phyloP scores from a whole-genome alignment of 2,113 vertebrate genomes.

The Percopsis transmontana region DNA sequence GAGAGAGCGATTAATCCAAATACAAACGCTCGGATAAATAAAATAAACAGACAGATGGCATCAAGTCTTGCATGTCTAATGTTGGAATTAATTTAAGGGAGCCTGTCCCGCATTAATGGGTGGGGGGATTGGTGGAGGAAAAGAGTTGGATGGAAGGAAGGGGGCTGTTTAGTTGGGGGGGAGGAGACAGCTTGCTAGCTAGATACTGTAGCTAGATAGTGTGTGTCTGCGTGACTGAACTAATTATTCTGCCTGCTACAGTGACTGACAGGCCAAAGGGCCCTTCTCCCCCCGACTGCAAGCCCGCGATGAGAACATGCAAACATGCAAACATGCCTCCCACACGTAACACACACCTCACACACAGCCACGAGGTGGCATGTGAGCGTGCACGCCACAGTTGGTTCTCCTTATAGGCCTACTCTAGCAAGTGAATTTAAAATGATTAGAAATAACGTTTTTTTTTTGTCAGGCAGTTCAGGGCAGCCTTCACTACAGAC shows the following conservation, averaged over 20 bases:
- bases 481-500: too few relatives aligned
- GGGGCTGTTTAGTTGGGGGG: neutral
- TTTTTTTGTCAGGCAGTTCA: too few relatives aligned
- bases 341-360: conserved; percentile 55
- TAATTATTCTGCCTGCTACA: conserved; percentile 66
- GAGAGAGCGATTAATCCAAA: neutral
- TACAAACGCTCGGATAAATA: neutral
- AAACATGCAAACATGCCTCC: conserved; percentile 60
- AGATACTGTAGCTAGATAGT: conserved; percentile 6
- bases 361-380: conserved; percentile 23
- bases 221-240: conserved; percentile 41
- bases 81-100: too few relatives aligned
- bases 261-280: conserved; percentile 53
- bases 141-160: conserved; percentile 22
- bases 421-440: too few relatives aligned
- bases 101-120: conserved; percentile 11
- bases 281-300: conserved; percentile 65
- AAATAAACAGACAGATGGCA: neutral
- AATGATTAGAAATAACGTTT: too few relatives aligned
- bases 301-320: conserved; percentile 53
- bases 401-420: too few relatives aligned
- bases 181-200: conserved; percentile 15
- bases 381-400: conserved; percentile 54
- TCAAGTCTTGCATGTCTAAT: neutral
- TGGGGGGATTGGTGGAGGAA: conserved; percentile 17